Conservation (phyloP, 2,113 vertebrate genomes). For the Thunnus maccoyii region DNA sequence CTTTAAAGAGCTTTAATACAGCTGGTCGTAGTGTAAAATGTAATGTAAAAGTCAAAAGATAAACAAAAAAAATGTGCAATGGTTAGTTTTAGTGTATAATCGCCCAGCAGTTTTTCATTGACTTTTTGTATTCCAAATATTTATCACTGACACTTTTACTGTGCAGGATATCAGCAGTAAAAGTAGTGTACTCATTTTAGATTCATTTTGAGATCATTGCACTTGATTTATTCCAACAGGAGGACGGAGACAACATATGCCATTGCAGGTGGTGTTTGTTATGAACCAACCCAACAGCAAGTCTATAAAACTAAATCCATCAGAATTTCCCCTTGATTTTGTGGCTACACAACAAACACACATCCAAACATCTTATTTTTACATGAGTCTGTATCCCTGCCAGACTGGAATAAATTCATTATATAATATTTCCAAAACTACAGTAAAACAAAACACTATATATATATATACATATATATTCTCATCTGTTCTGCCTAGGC, state of each 20-base stretch:
- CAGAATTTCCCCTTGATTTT: constrained; percentile 28
- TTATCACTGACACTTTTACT: background rate
- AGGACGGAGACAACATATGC: constrained; percentile 47
- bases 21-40: background rate
- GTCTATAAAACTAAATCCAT: constrained; percentile 57
- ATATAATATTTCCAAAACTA: background rate
- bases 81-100: background rate
- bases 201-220: constrained; percentile 28
- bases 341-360: constrained; percentile 25
- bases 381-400: background rate
- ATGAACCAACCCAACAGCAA: constrained; percentile 37
- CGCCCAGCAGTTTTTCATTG: background rate
- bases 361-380: constrained; percentile 19
- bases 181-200: constrained; percentile 23
- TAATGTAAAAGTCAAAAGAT: constrained; percentile 7
- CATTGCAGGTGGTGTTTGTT: constrained; percentile 69
- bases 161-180: constrained; percentile 5
- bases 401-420: constrained; percentile 4
- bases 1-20: background rate
- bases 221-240: constrained; percentile 42
- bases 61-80: background rate
- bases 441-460: background rate
- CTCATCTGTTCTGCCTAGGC: background rate
- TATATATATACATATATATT: background rate
- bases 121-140: background rate